Percentiles rank a stretch among this genome's conserved stretches.
These are phyloP conservation scores for Serilophus lunatus DNA, from an alignment of 2,113 vertebrate species.

Conservation along the genomic window DNA sequence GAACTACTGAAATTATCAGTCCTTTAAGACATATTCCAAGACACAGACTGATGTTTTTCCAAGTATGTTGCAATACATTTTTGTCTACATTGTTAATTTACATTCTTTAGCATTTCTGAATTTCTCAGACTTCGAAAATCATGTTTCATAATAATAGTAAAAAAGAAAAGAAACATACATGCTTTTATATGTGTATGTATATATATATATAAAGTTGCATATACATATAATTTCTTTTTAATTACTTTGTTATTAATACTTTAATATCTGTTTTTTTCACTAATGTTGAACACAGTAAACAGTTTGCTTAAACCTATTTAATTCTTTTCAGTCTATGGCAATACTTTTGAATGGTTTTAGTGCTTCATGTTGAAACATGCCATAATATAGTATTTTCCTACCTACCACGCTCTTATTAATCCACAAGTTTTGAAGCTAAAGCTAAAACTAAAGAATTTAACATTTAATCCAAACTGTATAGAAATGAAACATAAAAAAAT, in stretches of 20 bases:
- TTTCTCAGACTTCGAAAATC: neutral
- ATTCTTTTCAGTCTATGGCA: neutral
- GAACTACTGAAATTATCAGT: neutral
- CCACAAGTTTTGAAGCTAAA: neutral
- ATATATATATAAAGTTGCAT: neutral
- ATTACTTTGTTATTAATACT: neutral
- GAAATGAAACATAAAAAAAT: neutral
- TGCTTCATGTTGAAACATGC: neutral
- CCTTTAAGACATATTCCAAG: neutral
- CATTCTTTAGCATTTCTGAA: neutral
- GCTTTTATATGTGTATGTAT: accelerated
- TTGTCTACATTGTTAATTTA: neutral
- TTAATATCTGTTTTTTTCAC: neutral
- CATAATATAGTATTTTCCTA: neutral
- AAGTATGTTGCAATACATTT: neutral
- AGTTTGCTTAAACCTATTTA: neutral
- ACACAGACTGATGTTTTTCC: neutral
- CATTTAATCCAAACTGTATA: neutral
- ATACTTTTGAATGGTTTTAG: neutral
- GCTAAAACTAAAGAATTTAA: neutral
- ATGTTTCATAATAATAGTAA: neutral
- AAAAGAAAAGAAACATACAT: neutral
- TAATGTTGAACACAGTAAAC: neutral
- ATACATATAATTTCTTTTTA: neutral
- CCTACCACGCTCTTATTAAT: neutral